Evolutionary conservation across 1,140 invertebrate species (phyloP).

Genomic region (Pseudomyrmex flavicornis): DNA sequence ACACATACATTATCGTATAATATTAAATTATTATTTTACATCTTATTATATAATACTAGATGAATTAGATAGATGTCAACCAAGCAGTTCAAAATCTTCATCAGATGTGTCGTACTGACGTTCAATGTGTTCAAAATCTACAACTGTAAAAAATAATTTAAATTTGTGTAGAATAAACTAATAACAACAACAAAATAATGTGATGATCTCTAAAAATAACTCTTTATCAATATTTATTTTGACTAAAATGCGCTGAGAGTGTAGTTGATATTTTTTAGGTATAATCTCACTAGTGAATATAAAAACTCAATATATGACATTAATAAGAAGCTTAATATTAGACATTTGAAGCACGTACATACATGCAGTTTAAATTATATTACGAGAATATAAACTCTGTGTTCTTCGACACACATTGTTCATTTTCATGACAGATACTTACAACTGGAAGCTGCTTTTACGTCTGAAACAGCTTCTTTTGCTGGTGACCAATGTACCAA

Average conservation of each 20-base stretch:
- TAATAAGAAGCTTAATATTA: too few species aligned
- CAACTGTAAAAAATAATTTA: constrained; percentile 74
- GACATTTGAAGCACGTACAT: too few species aligned
- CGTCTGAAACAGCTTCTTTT: constrained; percentile 83
- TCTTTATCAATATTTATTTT: too few species aligned
- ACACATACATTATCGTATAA: constrained; percentile 2
- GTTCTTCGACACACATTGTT: background rate
- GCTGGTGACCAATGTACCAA: constrained; percentile 89
- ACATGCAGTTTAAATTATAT: background rate
- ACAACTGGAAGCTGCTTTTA: constrained; percentile 83
- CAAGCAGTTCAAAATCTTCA: constrained; percentile 87
- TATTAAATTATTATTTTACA: constrained; percentile 26
- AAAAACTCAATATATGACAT: too few species aligned
- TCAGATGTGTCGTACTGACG: constrained; percentile 85
- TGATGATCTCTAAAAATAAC: too few species aligned
- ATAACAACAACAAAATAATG: too few species aligned
- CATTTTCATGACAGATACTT: constrained; percentile 63
- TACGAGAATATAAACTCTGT: background rate
- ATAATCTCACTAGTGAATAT: too few species aligned
- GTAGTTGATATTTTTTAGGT: too few species aligned
- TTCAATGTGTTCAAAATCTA: constrained; percentile 80
- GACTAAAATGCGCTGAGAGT: too few species aligned
- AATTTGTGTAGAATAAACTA: background rate
- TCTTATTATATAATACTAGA: constrained; percentile 16
- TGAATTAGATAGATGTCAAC: constrained; percentile 78